phyloP scores from a whole-genome alignment of 2,888 invertebrate species.

The Xylophagus ater region DNA sequence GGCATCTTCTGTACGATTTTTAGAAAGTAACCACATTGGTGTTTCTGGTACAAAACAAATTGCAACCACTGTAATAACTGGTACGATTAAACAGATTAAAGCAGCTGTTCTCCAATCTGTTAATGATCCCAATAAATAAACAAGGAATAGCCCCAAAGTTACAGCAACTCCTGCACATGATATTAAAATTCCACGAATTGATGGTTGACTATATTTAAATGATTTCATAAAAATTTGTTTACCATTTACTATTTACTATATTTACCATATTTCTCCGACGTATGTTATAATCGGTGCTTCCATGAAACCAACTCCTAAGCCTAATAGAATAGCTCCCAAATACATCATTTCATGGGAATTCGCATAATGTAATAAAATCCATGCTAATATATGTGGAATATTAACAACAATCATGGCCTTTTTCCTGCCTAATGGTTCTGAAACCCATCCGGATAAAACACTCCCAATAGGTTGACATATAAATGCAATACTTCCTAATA shows the following conservation, averaged over 20 bases:
- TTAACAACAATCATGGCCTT: conserved; percentile 45
- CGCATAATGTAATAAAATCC: conserved; percentile 44
- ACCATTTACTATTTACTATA: background rate
- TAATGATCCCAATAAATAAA: conserved; percentile 43
- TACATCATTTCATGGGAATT: conserved; percentile 42
- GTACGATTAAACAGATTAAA: conserved; percentile 41
- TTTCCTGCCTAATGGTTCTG: conserved; percentile 46
- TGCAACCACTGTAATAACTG: conserved; percentile 41
- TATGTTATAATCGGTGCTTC: conserved; percentile 49
- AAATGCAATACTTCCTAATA: conserved; percentile 43
- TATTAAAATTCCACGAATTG: conserved; percentile 43
- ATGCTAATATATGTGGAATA: conserved; percentile 45
- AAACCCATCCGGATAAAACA: conserved; percentile 43
- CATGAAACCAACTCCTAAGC: conserved; percentile 48
- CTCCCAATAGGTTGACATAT: conserved; percentile 48
- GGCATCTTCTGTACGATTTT: conserved; percentile 45
- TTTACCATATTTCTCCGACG: conserved; percentile 45
- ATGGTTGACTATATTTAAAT: conserved; percentile 40
- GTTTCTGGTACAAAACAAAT: conserved; percentile 48
- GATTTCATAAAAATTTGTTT: background rate
- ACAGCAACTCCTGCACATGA: conserved; percentile 38
- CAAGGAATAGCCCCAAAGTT: conserved; percentile 42
- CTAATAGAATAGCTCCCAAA: conserved; percentile 43
- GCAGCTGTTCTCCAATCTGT: conserved; percentile 45
- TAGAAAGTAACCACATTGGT: conserved; percentile 47